These are phyloP conservation scores for Cynopterus sphinx DNA, from an alignment of 2,797 vertebrate genomes.

Conservation along the genomic window DNA sequence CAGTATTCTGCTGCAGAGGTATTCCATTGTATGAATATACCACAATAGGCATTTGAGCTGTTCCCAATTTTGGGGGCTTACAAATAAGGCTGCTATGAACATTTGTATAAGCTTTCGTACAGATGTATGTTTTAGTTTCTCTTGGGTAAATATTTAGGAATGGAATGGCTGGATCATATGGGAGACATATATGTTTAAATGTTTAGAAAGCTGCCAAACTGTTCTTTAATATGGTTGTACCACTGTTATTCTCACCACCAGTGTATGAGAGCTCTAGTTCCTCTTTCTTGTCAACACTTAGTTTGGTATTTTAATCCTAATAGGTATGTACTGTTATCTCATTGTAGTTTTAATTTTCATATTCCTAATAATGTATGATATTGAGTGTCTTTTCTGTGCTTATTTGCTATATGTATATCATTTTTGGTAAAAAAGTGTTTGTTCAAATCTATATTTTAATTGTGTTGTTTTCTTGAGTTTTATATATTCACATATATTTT, in stretches of 20 bases:
- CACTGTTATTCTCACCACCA: not conserved
- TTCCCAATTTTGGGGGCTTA: not conserved
- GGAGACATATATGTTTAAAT: not conserved
- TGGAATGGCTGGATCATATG: not conserved
- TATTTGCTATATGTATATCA: not conserved
- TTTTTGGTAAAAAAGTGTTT: not conserved
- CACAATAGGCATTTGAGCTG: not conserved
- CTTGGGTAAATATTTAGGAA: not conserved
- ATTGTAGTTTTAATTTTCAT: not conserved
- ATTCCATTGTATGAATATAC: not conserved
- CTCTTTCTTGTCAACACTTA: not conserved
- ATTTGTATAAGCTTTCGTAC: not conserved
- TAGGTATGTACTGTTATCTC: not conserved
- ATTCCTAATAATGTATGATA: not conserved
- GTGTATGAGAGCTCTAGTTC: not conserved
- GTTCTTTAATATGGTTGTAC: not conserved
- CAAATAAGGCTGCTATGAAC: not conserved
- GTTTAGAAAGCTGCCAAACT: not conserved
- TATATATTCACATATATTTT: not conserved
- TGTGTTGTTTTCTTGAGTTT: not conserved
- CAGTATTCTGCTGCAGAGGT: not conserved
- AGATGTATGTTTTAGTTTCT: not conserved
- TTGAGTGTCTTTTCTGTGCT: not conserved
- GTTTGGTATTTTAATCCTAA: not conserved
- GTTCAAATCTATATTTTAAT: not conserved